Evolutionary conservation across 2,113 vertebrate genomes (phyloP), one percentile per base, ranked within the genome.

Genomic region (Nansenia antarctica): DNA sequence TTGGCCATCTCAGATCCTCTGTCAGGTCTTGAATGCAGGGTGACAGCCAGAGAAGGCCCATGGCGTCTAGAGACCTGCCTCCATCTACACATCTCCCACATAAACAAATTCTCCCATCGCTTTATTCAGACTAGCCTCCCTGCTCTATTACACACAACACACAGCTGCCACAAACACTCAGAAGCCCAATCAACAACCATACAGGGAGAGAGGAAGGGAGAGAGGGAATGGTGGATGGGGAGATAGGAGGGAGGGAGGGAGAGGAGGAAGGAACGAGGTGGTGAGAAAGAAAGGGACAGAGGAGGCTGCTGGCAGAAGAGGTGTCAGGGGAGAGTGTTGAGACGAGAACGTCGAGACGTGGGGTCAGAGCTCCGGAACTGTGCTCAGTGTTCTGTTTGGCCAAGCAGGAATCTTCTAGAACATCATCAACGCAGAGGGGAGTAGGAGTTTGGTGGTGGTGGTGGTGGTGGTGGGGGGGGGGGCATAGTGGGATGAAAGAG

Each of bases 71-170:
- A 95, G 95, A 94, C 94, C 92, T 91, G 90, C 90, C 93, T 91
- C 91, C 93, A 95, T 97, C 96, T 97, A 95, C 94, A 95, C 95
- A 98, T 96, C 95, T 94, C 95, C 96, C 96, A 95, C 95, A 96
- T 95, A 97, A 97, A 96, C 96, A 96, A 96, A 96, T 96, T 97
- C 95, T 95, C 95, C 95, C 94, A 95, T 96, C 94, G 94, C 95
- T 95, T 94, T 94, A 96, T 97, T 96, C 94, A 95, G 95, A 97
- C 93, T 95, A 95, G 95, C 94, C 95, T 97, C 95, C 96, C 95
- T 96, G 95, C 95, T 97, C 96, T 98, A 98, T 97, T 98, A 97
- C 95, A 95, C 96, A 94, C 90, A 95, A 95, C 96, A 96, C 95
- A 97, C 94, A 97, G 95, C 95, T 98, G 96, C 95, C 96, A 98